Evolutionary conservation across 2,113 vertebrate species (phyloP).

Genomic region (Spea bombifrons): DNA sequence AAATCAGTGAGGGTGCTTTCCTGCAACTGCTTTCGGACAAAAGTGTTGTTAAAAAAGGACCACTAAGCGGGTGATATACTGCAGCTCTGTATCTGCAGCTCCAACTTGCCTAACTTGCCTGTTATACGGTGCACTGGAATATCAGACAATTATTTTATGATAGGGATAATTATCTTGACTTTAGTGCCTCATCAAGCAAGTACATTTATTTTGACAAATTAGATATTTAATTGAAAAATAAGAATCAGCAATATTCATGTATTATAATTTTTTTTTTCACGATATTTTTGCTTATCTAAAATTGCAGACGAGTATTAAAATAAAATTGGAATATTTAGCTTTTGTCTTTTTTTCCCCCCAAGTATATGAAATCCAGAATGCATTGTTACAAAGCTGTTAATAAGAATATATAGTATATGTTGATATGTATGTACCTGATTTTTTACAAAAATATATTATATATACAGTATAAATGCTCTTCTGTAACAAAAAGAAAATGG

Average conservation of each 20-base stretch:
- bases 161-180: not conserved
- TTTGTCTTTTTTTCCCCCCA: not conserved
- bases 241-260: conserved; percentile 24
- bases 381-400: too few relatives aligned
- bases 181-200: not conserved
- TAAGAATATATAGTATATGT: too few relatives aligned
- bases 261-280: conserved; percentile 15
- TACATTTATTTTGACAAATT: not conserved
- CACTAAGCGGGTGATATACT: too few relatives aligned
- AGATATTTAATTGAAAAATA: conserved; percentile 20
- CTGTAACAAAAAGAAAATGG: not conserved
- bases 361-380: not conserved
- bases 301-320: conserved; percentile 16
- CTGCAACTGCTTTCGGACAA: too few relatives aligned
- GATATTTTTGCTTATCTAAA: conserved; percentile 31
- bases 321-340: not conserved
- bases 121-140: not conserved
- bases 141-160: conserved; percentile 3
- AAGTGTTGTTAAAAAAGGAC: too few relatives aligned
- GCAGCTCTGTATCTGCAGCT: too few relatives aligned
- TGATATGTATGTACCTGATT: too few relatives aligned
- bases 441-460: too few relatives aligned
- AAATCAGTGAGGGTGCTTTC: too few relatives aligned
- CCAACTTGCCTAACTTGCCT: too few relatives aligned
- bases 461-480: too few relatives aligned